Percentiles rank a stretch among this genome's conserved stretches.
Evolutionary conservation across 2,113 vertebrate genomes (phyloP).

Genomic region (Chaetorhynchus papuensis): DNA sequence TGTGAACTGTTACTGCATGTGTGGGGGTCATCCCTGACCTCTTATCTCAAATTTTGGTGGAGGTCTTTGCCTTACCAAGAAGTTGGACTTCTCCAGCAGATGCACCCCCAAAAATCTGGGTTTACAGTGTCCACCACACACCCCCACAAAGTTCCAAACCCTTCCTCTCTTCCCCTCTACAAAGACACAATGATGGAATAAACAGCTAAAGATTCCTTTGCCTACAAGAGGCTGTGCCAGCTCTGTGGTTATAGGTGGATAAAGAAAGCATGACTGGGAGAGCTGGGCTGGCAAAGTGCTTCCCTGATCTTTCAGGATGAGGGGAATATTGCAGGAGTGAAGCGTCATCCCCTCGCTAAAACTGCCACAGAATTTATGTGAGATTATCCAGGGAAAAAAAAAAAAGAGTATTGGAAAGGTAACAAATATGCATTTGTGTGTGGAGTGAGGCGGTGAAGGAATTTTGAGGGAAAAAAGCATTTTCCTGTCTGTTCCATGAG

Average conservation of each 20-base stretch:
- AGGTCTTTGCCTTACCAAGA: not conserved
- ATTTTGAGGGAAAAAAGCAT: not conserved
- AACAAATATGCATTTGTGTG: not conserved
- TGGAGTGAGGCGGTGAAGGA: not conserved
- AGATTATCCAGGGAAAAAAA: accelerated
- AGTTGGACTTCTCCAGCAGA: not conserved
- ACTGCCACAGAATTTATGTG: not conserved
- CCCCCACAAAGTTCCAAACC: not conserved
- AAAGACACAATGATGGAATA: not conserved
- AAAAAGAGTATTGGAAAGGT: not conserved
- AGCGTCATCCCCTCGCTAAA: not conserved
- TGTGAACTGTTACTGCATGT: not conserved
- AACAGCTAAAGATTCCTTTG: not conserved
- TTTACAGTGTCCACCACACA: accelerated
- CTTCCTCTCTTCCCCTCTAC: not conserved
- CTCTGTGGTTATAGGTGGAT: accelerated
- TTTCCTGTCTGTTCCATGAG: not conserved
- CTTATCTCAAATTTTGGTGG: not conserved
- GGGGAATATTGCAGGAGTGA: not conserved
- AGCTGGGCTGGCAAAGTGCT: not conserved
- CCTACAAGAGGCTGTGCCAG: not conserved
- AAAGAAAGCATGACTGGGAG: not conserved
- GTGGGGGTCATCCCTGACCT: not conserved
- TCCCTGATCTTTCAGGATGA: not conserved
- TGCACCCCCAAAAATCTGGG: not conserved